phyloP scores from a whole-genome alignment of 2,113 vertebrate genomes.

The Anoplopoma fimbria region DNA sequence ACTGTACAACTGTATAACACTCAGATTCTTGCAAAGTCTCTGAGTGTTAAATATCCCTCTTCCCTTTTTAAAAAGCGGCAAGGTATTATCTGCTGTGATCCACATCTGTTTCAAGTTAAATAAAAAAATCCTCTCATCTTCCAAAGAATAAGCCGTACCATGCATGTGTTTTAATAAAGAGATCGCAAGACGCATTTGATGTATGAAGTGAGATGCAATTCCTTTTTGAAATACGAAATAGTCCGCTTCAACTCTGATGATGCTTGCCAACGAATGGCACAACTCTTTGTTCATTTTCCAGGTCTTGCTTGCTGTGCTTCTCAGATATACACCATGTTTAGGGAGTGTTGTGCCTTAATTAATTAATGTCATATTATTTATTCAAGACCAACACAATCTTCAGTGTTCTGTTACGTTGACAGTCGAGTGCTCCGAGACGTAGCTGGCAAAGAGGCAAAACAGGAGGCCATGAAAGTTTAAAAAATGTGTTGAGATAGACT shows the following conservation, averaged over 20 bases:
- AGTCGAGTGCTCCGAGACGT: constrained; percentile 20
- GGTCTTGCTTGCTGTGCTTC: constrained; percentile 31
- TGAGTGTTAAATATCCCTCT: constrained; percentile 82
- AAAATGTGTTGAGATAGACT: constrained; percentile 52
- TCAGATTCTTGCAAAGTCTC: constrained; percentile 77
- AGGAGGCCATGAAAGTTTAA: constrained; percentile 71
- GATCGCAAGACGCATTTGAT: constrained; percentile 49
- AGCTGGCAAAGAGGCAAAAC: constrained; percentile 44
- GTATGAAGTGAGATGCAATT: constrained; percentile 50
- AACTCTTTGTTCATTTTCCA: constrained; percentile 47
- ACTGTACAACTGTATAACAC: constrained; percentile 84
- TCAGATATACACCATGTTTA: constrained; percentile 48
- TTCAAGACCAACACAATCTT: constrained; percentile 66
- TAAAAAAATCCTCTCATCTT: constrained; percentile 43
- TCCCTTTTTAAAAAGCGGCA: constrained; percentile 29
- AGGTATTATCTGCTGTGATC: constrained; percentile 60
- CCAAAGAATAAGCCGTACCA: constrained; percentile 39
- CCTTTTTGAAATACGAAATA: constrained; percentile 11
- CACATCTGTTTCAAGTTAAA: constrained; percentile 72
- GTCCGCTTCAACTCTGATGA: not conserved
- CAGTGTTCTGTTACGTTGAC: constrained; percentile 57
- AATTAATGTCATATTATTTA: constrained; percentile 67
- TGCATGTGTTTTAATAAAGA: constrained; percentile 50
- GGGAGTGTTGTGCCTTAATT: constrained; percentile 51
- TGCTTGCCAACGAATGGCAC: constrained; percentile 42